phyloP scores from a whole-genome alignment of 2,888 invertebrate species.

The Andricus curvator region DNA sequence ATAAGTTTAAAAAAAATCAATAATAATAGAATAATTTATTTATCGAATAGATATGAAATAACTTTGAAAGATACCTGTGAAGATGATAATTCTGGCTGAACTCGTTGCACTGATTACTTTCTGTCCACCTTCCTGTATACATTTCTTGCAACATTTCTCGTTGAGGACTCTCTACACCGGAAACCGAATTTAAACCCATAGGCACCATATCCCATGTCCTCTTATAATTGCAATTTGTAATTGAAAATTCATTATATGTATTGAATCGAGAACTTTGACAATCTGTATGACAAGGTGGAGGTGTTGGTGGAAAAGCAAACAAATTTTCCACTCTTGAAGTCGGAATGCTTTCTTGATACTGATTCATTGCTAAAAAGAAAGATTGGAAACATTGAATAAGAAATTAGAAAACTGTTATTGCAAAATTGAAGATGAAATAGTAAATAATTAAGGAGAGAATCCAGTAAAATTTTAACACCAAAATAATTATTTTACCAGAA shows the following conservation, averaged over 20 bases:
- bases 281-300: constrained; percentile 52
- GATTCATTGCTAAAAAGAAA: constrained; percentile 12
- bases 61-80: constrained; percentile 52
- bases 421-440: too few species aligned
- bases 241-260: constrained; percentile 49
- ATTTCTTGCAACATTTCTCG: constrained; percentile 15
- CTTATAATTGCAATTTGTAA: constrained; percentile 50
- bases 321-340: constrained; percentile 51
- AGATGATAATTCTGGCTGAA: constrained; percentile 58
- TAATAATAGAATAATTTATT: neutral
- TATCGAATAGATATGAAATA: too few species aligned
- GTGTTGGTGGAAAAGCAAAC: constrained; percentile 60
- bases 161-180: neutral
- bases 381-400: neutral
- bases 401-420: neutral
- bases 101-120: constrained; percentile 51
- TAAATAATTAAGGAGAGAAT: too few species aligned
- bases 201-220: constrained; percentile 51
- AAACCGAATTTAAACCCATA: neutral
- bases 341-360: neutral
- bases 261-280: constrained; percentile 50
- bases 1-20: neutral
- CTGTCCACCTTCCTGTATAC: constrained; percentile 23
- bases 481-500: too few species aligned
- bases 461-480: too few species aligned